phyloP scores from a whole-genome alignment of 2,888 invertebrate species.

The Heliothis peltigera region DNA sequence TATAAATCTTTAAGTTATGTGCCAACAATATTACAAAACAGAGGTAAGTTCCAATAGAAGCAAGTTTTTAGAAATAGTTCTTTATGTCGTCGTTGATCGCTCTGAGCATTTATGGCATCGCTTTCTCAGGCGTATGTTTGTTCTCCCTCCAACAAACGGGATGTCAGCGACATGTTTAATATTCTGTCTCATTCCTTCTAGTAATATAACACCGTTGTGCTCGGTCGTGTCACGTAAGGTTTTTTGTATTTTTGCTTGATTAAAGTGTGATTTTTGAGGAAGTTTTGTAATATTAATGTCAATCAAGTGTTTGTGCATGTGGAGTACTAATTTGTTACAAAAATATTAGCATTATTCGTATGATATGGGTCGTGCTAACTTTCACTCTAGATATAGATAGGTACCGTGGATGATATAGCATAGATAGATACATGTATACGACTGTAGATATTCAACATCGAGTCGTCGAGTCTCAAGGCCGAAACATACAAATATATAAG shows the following conservation, averaged over 20 bases:
- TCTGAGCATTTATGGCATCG: constrained; percentile 89
- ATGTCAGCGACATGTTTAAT: constrained; percentile 81
- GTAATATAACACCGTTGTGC: constrained; percentile 90
- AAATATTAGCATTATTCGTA: constrained; percentile 65
- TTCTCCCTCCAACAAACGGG: constrained; percentile 82
- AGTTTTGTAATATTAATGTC: constrained; percentile 71
- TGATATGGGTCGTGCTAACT: constrained; percentile 87
- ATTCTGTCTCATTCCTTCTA: constrained; percentile 86
- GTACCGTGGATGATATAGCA: constrained; percentile 82
- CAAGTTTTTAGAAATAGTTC: constrained; percentile 70
- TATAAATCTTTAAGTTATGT: constrained; percentile 86
- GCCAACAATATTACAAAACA: constrained; percentile 87
- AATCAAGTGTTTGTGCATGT: constrained; percentile 69
- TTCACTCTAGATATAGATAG: constrained; percentile 89
- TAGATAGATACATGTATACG: constrained; percentile 79
- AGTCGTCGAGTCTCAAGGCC: constrained; percentile 88
- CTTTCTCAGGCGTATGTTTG: constrained; percentile 86
- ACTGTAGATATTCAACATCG: constrained; percentile 88
- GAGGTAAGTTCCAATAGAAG: constrained; percentile 79
- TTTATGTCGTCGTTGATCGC: constrained; percentile 78
- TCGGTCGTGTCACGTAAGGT: constrained; percentile 90
- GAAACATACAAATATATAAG: constrained; percentile 87
- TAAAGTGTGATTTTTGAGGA: constrained; percentile 75
- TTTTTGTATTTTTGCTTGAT: constrained; percentile 86
- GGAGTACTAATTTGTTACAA: constrained; percentile 67